These are phyloP conservation scores for Deroptyus accipitrinus DNA, from an alignment of 2,113 vertebrate species.

Conservation along the genomic window DNA sequence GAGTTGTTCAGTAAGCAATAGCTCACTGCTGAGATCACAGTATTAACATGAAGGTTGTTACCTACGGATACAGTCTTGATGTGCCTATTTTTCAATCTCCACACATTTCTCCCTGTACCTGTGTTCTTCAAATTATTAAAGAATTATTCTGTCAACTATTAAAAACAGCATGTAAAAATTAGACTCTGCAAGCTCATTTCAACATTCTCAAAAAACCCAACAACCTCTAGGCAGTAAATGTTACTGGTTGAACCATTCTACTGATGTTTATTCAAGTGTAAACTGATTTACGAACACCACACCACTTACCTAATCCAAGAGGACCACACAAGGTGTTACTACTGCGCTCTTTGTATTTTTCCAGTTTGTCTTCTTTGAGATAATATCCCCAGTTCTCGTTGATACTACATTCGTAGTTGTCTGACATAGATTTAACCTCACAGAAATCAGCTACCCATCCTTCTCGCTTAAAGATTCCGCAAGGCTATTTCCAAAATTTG, in stretches of 20 bases:
- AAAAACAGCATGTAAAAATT: not conserved
- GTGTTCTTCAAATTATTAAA: not conserved
- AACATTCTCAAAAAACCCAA: not conserved
- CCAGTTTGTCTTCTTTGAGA: constrained; percentile 75
- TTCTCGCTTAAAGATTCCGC: constrained; percentile 55
- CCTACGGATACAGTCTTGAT: not conserved
- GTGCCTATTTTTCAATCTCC: not conserved
- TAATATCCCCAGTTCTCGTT: constrained; percentile 63
- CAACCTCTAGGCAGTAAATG: not conserved
- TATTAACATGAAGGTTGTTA: not conserved
- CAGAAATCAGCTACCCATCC: constrained; percentile 75
- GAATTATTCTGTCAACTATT: not conserved
- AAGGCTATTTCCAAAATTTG: constrained; percentile 47
- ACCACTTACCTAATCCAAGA: constrained; percentile 75
- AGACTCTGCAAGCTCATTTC: not conserved
- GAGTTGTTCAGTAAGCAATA: not conserved
- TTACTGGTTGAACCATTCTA: not conserved
- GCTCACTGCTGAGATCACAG: not conserved
- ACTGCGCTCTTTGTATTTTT: constrained; percentile 52
- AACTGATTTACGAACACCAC: not conserved
- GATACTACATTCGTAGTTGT: constrained; percentile 66
- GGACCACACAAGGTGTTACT: constrained; percentile 55
- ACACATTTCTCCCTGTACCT: accelerated
- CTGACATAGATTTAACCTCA: constrained; percentile 60
- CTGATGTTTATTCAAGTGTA: not conserved